Base-by-base conservation (phyloP, 2,797 vertebrate species). In the Neoniphon sammara region DNA sequence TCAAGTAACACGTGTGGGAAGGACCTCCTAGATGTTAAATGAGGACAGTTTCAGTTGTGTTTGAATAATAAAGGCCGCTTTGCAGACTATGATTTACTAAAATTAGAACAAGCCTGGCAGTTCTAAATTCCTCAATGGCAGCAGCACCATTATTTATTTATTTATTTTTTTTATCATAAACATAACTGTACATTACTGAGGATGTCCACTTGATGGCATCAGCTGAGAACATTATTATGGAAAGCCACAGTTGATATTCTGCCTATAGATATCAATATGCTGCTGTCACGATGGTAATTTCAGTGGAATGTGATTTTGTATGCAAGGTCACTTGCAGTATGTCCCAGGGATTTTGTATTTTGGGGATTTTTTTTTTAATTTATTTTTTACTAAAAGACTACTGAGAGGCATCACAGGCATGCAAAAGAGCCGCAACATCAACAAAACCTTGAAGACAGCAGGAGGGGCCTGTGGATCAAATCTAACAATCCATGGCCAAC, bases 181-280 rank as follows among this genome's bases (percentile, higher is more conserved):
- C 18, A 36, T 76, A 5, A 58, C 68, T 62, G 72, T 82, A 70
- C 68, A 85, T 65, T 88, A 31, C 75, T 74, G 31, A 21, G 12
- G 49, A 39, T 59, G 66, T 71, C 88, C 85, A 90, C 87, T 75
- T 83, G 88, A 76, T 85, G 88, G 83, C 87, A 81, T 65, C 75
- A 80, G 58, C 47, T 82, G 66, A 82, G 84, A 71, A 67, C 65
- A 36, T 18, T 15, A 31, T 30, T 12, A 23, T 30, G 25, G 27
- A 7, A 9, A 15, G 15, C 27, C 46, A 39, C 62, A 58, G 14
- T 62, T 64, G 1, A 20, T 10, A 34, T 44, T 53, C 36, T 59
- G 53, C 17, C 10, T 14, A 21, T 25, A 25, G 46, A 27, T 1
- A 44, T 14, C 11, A 27, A 11, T 21, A 54, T 55, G 39, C 54